Percentiles rank a stretch among this genome's conserved stretches.
These are phyloP conservation scores for Meloidogyne floridensis DNA, from an alignment of 1,140 invertebrate genomes.

Conservation along the genomic window DNA sequence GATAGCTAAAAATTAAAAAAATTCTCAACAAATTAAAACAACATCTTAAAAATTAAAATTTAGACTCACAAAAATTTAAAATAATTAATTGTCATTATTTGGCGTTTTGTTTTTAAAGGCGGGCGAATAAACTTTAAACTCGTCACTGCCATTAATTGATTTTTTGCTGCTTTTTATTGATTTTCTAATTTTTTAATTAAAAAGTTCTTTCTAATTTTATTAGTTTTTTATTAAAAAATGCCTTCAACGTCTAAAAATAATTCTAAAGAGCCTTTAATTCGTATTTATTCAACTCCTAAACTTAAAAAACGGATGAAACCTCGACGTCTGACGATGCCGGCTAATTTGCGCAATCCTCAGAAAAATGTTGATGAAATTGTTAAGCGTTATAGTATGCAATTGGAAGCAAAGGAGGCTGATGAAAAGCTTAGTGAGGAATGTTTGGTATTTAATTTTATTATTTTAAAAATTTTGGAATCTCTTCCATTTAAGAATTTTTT, in stretches of 20 bases:
- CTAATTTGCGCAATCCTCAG: neutral
- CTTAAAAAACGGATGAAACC: neutral
- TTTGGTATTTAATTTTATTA: neutral
- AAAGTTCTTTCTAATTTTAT: no score
- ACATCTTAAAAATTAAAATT: neutral
- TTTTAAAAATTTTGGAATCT: neutral
- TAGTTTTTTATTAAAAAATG: no score
- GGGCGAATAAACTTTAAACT: neutral
- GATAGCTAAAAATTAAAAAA: neutral
- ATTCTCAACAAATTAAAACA: neutral
- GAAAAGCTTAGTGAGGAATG: neutral
- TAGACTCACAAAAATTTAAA: neutral
- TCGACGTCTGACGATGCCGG: neutral
- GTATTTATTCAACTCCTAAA: constrained; percentile 9
- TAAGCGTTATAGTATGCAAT: constrained; percentile 4
- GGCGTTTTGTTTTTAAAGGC: neutral
- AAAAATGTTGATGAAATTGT: neutral
- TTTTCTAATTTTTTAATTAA: no score
- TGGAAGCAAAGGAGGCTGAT: neutral
- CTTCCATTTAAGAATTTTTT: neutral
- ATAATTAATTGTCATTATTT: neutral
- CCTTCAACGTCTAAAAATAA: neutral
- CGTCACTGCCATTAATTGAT: neutral
- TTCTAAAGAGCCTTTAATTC: neutral
- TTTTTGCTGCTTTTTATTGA: neutral